Conservation (phyloP, 2,797 vertebrate species). For the Takifugu ocellatus region DNA sequence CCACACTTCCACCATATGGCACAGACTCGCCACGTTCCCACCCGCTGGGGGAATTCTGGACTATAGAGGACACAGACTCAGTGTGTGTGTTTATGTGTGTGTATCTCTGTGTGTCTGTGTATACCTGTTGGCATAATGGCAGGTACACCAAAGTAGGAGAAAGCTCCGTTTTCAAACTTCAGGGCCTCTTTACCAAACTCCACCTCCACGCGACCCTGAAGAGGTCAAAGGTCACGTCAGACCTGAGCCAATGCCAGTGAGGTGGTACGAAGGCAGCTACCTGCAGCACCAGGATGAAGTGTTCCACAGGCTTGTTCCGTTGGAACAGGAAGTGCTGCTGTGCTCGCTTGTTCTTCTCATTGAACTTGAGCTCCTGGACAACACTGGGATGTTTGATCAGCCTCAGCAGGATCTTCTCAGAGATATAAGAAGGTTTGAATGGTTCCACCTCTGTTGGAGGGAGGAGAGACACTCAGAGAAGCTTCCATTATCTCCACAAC, state of each 20-base stretch:
- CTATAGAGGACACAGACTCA: conserved; percentile 54
- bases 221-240: background rate
- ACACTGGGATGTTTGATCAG: conserved; percentile 90
- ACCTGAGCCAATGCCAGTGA: background rate
- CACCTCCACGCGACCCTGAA: conserved; percentile 92
- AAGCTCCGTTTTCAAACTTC: conserved; percentile 93
- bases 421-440: conserved; percentile 85
- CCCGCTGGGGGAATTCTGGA: conserved; percentile 88
- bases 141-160: conserved; percentile 92
- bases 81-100: background rate
- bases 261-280: conserved; percentile 49
- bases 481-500: too few species aligned
- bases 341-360: conserved; percentile 86
- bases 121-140: conserved; percentile 89
- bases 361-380: conserved; percentile 90
- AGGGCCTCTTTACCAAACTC: conserved; percentile 95
- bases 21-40: conserved; percentile 88
- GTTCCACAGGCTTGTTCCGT: conserved; percentile 87
- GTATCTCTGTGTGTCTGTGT: conserved; percentile 4
- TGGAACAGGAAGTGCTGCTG: conserved; percentile 88
- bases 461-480: too few species aligned
- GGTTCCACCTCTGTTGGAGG: conserved; percentile 85
- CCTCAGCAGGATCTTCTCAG: conserved; percentile 90
- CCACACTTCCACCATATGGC: conserved; percentile 83
- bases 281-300: conserved; percentile 92